Evolutionary conservation across 2,797 vertebrate genomes (phyloP), one percentile per base, ranked within the genome.

Genomic region (Coracias cyanogaster): DNA sequence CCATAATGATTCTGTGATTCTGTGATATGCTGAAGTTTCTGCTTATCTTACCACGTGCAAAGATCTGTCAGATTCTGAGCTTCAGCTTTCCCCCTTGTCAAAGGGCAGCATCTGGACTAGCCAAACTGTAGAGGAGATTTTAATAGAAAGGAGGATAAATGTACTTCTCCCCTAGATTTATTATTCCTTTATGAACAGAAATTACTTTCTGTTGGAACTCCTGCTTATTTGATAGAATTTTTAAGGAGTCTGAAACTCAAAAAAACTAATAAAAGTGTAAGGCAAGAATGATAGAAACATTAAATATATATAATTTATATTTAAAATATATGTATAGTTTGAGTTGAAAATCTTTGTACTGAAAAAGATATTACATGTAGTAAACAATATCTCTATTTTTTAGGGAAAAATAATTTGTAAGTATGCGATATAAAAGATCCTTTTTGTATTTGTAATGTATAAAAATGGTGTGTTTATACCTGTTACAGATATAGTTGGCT

Each of bases 31-130:
- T 93, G 74, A 88, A 97, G 80, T 66, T 86, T 93, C 48, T 93
- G 71, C 83, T 96, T 93, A 93, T 76, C 58, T 94, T 91, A 92
- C 55, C 21, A 48, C 37, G 20, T 41, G 60, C 28, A 82, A 77
- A 91, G 65, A 89, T 43, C 25, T 82, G n/a, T 17, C 60, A 82
- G 33, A 29, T 89, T 90, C 70, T 73, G 55, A 73, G 62, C 28
- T 86, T 84, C 45, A 80, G 13, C 15, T 12, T 66, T 90, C 35
- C 9, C 4, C 77, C 13, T 82, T 86, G 70, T 62, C 61, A 89
- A 93, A 95, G 89, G 83, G 67, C 89, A 93, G 18, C 86, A 89
- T 85, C 83, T 90, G 86, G 89, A 67, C 43, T n/a, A 92, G 16
- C 3, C 55, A 84, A 89, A 92, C 28, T 57, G 6, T 52, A 61